A percentile compares a stretch with the other conserved stretches of the same genome.
Evolutionary conservation across 2,113 vertebrate species (phyloP).

Genomic region (Hipposideros armiger): DNA sequence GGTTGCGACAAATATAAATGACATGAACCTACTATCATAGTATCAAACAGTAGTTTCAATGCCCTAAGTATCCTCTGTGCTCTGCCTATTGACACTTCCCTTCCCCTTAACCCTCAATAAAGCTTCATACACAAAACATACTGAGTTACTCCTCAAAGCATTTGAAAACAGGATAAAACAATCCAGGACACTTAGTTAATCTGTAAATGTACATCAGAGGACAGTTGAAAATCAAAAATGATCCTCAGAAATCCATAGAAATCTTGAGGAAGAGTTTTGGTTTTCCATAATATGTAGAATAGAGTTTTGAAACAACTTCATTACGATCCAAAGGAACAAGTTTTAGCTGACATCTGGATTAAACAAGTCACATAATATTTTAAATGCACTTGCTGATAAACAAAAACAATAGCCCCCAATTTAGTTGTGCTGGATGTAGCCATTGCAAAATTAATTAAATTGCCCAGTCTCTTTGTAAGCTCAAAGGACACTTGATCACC

Average conservation of each 20-base stretch:
- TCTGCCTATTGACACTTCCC: not conserved
- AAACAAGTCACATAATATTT: conserved; percentile 43
- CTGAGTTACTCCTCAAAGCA: not conserved
- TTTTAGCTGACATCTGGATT: conserved; percentile 9
- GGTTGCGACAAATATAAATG: not conserved
- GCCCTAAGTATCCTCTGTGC: not conserved
- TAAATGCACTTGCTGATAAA: not conserved
- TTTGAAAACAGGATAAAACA: not conserved
- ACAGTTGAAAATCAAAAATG: not conserved
- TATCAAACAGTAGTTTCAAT: not conserved
- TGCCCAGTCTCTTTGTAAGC: not conserved
- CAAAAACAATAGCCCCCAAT: not conserved
- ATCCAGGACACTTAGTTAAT: not conserved
- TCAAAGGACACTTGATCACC: not conserved
- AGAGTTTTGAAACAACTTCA: conserved; percentile 28
- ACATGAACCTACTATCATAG: not conserved
- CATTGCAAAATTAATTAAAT: not conserved
- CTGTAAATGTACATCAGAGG: not conserved
- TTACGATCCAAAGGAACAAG: not conserved
- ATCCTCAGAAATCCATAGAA: not conserved
- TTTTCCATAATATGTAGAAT: not conserved
- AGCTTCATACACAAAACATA: not conserved
- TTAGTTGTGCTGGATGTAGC: not conserved
- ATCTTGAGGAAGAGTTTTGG: not conserved
- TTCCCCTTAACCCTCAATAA: not conserved